These are phyloP conservation scores for Echinarachnius parma DNA, from an alignment of 53 echinoderm and acorn worm genomes.

Conservation along the genomic window DNA sequence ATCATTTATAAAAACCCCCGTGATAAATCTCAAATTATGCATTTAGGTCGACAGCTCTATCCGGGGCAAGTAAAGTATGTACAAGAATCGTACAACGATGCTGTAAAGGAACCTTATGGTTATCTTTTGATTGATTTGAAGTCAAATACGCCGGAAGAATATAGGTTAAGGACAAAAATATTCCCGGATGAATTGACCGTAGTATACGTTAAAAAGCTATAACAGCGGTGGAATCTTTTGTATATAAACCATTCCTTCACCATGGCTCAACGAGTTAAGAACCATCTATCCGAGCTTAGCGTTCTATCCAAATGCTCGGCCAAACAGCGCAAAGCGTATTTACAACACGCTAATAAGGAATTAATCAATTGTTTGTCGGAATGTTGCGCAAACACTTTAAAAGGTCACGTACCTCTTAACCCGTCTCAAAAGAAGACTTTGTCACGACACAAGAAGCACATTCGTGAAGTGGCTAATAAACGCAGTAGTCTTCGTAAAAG, in stretches of 20 bases:
- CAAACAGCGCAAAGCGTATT: slow-evolving; percentile 35
- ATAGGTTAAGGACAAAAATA: slow-evolving; percentile 40
- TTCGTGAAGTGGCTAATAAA: slow-evolving; percentile 37
- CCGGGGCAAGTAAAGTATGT: slow-evolving; percentile 18
- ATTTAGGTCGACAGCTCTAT: slow-evolving; percentile 38
- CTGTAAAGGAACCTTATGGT: slow-evolving; percentile 44
- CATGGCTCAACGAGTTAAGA: slow-evolving; percentile 33
- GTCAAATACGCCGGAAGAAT: slow-evolving; percentile 39
- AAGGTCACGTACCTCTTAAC: slow-evolving; percentile 50
- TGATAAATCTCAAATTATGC: slow-evolving; percentile 28
- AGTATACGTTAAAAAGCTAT: slow-evolving; percentile 40
- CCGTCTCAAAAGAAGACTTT: slow-evolving; percentile 42
- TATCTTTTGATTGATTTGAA: slow-evolving; percentile 55
- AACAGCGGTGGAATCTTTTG: neutral
- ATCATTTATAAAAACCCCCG: slow-evolving; percentile 57
- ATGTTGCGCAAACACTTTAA: slow-evolving; percentile 60
- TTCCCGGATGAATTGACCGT: slow-evolving; percentile 37
- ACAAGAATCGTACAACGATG: slow-evolving; percentile 34
- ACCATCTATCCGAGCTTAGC: slow-evolving; percentile 34
- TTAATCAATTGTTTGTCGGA: slow-evolving; percentile 52
- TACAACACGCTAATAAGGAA: slow-evolving; percentile 39
- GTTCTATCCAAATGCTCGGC: slow-evolving; percentile 48
- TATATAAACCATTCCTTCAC: slow-evolving; percentile 4
- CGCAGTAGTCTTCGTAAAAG: slow-evolving; percentile 15
- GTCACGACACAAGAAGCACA: slow-evolving; percentile 50